A percentile compares a stretch with the other conserved stretches of the same genome.
Evolutionary conservation across 2,113 vertebrate genomes (phyloP).

Genomic region (Corythornis cristatus): DNA sequence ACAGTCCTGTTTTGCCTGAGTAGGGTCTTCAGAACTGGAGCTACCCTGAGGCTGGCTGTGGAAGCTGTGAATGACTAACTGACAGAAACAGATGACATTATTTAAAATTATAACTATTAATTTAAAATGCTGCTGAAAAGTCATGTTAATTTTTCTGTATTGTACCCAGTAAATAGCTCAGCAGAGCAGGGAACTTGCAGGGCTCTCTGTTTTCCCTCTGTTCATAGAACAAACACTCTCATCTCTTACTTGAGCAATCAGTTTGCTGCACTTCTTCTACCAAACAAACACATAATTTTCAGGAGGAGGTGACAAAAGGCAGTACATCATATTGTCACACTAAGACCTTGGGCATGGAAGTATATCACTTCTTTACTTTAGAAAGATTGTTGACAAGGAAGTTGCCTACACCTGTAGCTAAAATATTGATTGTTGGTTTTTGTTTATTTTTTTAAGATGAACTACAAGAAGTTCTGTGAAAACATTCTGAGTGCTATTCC

Average conservation of each 20-base stretch:
- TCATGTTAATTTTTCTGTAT: neutral
- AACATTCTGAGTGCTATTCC: neutral
- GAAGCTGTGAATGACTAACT: neutral
- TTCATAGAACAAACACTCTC: neutral
- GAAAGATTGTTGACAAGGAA: neutral
- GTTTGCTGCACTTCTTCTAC: neutral
- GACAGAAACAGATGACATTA: neutral
- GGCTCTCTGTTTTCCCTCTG: neutral
- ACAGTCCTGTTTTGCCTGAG: neutral
- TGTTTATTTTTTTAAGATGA: neutral
- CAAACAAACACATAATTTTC: neutral
- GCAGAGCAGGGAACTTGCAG: neutral
- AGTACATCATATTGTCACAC: neutral
- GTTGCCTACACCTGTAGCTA: neutral
- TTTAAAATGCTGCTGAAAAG: neutral
- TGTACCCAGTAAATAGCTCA: neutral
- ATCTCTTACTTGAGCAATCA: neutral
- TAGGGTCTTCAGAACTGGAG: neutral
- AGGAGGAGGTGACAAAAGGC: neutral
- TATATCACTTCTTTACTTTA: neutral
- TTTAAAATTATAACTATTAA: neutral
- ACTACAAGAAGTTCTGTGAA: neutral
- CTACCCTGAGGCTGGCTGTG: neutral
- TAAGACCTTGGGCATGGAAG: neutral
- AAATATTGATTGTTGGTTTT: neutral